Evolutionary conservation across 2,113 vertebrate species (phyloP), one percentile per base, ranked within the genome.

Genomic region (Centrocercus urophasianus): DNA sequence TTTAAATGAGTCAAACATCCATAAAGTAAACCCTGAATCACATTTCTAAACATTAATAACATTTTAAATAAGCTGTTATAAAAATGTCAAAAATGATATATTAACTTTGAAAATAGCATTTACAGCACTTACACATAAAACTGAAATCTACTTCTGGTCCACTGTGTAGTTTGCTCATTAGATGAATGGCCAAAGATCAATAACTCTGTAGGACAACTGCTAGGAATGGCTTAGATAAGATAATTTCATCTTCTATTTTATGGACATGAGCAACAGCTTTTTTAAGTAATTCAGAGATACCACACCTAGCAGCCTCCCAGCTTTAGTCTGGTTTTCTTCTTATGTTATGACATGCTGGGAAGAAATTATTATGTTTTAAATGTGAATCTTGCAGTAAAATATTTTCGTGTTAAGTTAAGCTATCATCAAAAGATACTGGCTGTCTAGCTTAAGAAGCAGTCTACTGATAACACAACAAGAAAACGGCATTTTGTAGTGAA

Each of bases 11-110:
- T 92, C 90, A 95, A 95, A 97, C 88, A 88, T 43, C 42, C 65
- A 91, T 95, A 94, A 96, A 95, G 90, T 78, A 95, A 95, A 28
- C 76, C 70, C 48, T 28, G 70, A 90, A 95, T 94, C 78, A 86
- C 59, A 81, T 83, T 95, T 88, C 94, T 90, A 93, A 96, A 92
- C 83, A 90, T 93, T 96, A 97, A 86, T 95, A 96, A 94, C 80
- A 92, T 86, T 95, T 95, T 84, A 95, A 95, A 97, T 93, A 97
- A 96, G 93, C 83, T 92, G 80, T 86, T 86, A 92, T 95, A 94
- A 95, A 95, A 84, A 86, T 70, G 90, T 45, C 95, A 86, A 60
- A 90, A 92, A 90, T 89, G 93, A 94, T 95, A 86, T 88, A 92
- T 95, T 95, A 93, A 95, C 92, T 95, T 96, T 86, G 54, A 90